Evolutionary conservation across 2,888 invertebrate species (phyloP).

Genomic region (Agelastica alni): DNA sequence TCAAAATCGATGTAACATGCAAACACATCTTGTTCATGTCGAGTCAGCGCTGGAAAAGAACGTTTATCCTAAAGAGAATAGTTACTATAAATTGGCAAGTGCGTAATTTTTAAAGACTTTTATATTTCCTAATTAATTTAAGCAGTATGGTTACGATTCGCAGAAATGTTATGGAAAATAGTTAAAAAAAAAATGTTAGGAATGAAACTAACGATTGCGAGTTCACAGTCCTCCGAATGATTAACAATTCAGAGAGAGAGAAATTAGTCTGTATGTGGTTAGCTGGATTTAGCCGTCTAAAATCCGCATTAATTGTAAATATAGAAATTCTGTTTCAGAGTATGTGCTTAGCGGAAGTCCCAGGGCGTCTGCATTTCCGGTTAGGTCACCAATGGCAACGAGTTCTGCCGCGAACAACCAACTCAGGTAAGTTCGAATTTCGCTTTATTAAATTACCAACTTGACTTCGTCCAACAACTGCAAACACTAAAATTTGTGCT

Average conservation of each 20-base stretch:
- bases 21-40: too few species aligned
- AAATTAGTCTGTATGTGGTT: slow-evolving; percentile 27
- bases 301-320: slow-evolving; percentile 33
- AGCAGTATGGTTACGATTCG: too few species aligned
- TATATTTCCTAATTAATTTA: too few species aligned
- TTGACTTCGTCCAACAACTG: not conserved
- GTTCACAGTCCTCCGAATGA: slow-evolving; percentile 11
- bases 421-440: slow-evolving; percentile 58
- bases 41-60: too few species aligned
- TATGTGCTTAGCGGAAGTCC: slow-evolving; percentile 62
- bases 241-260: slow-evolving; percentile 24
- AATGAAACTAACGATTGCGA: too few species aligned
- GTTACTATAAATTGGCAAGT: too few species aligned
- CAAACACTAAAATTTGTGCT: not conserved
- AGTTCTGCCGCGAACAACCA: slow-evolving; percentile 42
- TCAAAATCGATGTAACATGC: too few species aligned
- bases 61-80: too few species aligned
- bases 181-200: too few species aligned
- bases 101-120: too few species aligned
- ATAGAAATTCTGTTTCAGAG: slow-evolving; percentile 54
- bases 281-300: slow-evolving; percentile 11
- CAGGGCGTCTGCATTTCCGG: slow-evolving; percentile 59
- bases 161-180: too few species aligned
- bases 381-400: slow-evolving; percentile 56
- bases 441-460: not conserved